Evolutionary conservation across 2,797 vertebrate genomes (phyloP).

Genomic region (Xenentodon cancila): DNA sequence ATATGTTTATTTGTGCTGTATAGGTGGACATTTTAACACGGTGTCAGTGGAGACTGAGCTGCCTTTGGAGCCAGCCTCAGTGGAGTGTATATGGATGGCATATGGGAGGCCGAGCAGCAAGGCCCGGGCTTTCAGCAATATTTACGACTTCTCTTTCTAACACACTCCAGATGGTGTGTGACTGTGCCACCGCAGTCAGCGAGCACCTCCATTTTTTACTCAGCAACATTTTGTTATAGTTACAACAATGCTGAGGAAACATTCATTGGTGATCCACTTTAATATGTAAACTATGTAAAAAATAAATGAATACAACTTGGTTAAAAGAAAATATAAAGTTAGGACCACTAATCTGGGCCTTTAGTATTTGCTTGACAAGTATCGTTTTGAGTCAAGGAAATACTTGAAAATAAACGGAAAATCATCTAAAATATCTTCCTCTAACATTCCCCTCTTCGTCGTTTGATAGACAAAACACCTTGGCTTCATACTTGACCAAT

Average conservation of each 20-base stretch:
- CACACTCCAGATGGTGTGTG: constrained; percentile 89
- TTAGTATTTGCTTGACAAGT: constrained; percentile 5
- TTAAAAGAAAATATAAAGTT: too few species aligned
- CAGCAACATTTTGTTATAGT: constrained; percentile 87
- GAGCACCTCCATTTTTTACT: constrained; percentile 81
- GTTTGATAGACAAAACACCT: constrained; percentile 71
- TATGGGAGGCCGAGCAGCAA: constrained; percentile 77
- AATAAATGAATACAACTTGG: not conserved
- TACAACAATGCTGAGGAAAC: constrained; percentile 80
- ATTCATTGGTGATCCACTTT: constrained; percentile 84
- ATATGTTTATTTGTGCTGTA: too few species aligned
- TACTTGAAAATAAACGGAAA: constrained; percentile 2
- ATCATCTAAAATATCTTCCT: constrained; percentile 17
- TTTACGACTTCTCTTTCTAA: constrained; percentile 88
- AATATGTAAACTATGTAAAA: constrained; percentile 47
- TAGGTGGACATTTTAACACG: too few species aligned
- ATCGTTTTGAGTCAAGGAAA: constrained; percentile 9
- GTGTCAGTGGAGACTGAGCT: too few species aligned
- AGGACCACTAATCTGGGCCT: too few species aligned
- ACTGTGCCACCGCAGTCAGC: constrained; percentile 81
- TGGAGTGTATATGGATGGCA: constrained; percentile 65
- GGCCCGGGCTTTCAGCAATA: constrained; percentile 80
- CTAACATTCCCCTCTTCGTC: constrained; percentile 37
- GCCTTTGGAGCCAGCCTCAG: too few species aligned
- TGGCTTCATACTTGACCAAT: constrained; percentile 68